Evolutionary conservation across 2,888 invertebrate species (phyloP).

Genomic region (Tetragonisca angustula): DNA sequence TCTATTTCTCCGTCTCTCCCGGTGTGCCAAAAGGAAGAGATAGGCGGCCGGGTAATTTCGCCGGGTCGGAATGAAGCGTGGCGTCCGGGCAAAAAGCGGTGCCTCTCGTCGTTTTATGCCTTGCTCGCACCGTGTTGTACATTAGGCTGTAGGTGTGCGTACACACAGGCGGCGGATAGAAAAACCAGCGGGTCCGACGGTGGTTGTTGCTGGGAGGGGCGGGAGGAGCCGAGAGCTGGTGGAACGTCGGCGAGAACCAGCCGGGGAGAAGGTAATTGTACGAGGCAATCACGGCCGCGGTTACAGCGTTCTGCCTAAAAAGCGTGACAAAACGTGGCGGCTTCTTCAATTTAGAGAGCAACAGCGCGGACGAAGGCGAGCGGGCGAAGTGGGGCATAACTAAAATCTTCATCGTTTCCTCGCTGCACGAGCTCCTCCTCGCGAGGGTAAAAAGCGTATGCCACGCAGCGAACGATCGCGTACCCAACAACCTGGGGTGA

Average conservation of each 20-base stretch:
- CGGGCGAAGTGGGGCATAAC: conserved; percentile 63
- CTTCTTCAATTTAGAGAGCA: conserved; percentile 59
- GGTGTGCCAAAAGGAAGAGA: conserved; percentile 42
- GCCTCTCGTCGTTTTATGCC: conserved; percentile 60
- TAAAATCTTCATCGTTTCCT: conserved; percentile 75
- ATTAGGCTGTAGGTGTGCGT: conserved; percentile 66
- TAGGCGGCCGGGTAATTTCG: conserved; percentile 57
- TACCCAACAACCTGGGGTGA: background rate
- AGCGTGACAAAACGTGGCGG: conserved; percentile 74
- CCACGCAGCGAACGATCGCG: conserved; percentile 23
- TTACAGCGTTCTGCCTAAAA: conserved; percentile 76
- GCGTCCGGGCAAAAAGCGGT: conserved; percentile 60
- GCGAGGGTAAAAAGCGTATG: background rate
- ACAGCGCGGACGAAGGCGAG: background rate
- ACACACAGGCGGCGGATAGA: conserved; percentile 47
- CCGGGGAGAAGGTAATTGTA: conserved; percentile 73
- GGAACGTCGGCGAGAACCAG: background rate
- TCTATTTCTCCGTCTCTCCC: conserved; percentile 24
- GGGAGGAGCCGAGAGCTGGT: background rate
- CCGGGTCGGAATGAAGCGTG: conserved; percentile 65
- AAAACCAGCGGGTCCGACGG: conserved; percentile 36
- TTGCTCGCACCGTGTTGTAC: conserved; percentile 70
- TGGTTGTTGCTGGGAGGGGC: too few relatives aligned
- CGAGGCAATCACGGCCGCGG: conserved; percentile 77
- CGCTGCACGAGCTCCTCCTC: too few relatives aligned